phyloP scores from a whole-genome alignment of 2,113 vertebrate species.

The Antigone vipio region DNA sequence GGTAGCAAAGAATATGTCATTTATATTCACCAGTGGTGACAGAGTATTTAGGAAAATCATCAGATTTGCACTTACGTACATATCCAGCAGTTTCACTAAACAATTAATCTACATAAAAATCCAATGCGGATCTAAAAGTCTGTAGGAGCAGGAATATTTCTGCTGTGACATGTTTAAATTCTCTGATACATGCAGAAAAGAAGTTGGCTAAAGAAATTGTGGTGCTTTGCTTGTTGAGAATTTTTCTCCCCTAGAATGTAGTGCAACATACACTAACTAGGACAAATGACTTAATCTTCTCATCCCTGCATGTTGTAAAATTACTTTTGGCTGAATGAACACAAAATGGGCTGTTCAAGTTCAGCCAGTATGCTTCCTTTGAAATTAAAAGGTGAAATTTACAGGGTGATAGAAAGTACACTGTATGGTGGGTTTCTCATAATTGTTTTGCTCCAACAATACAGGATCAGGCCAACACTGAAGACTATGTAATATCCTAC shows the following conservation, averaged over 20 bases:
- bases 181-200: not conserved
- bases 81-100: not conserved
- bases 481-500: not conserved
- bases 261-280: not conserved
- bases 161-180: not conserved
- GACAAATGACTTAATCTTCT: constrained; percentile 10
- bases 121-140: not conserved
- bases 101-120: not conserved
- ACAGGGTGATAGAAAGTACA: not conserved
- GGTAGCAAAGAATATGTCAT: not conserved
- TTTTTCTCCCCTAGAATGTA: not conserved
- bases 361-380: not conserved
- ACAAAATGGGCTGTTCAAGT: not conserved
- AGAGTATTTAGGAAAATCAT: not conserved
- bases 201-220: not conserved
- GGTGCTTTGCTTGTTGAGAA: not conserved
- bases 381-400: not conserved
- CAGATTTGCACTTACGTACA: not conserved
- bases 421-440: not conserved
- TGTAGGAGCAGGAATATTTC: not conserved
- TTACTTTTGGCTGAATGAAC: not conserved
- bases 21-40: not conserved
- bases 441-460: not conserved
- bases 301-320: not conserved
- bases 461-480: not conserved